Evolutionary conservation across 2,797 vertebrate genomes (phyloP).

Genomic region (Limnodromus scolopaceus): DNA sequence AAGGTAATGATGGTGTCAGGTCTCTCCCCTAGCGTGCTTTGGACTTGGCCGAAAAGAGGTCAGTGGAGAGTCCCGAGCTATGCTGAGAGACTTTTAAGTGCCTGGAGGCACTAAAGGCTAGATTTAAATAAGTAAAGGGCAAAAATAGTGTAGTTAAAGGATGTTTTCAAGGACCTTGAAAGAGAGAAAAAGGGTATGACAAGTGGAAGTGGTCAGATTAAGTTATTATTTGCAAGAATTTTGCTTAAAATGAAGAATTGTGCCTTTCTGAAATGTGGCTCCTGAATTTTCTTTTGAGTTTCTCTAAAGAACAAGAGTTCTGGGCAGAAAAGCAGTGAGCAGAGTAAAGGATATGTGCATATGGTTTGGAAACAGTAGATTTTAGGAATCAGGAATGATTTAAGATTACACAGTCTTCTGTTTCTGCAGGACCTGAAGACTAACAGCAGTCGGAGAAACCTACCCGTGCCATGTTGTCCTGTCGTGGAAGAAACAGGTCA

Average conservation of each 20-base stretch:
- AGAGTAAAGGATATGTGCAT: neutral
- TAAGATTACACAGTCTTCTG: neutral
- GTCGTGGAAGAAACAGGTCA: neutral
- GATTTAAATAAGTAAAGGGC: neutral
- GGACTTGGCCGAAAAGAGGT: neutral
- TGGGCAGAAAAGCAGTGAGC: neutral
- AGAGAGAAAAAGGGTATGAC: neutral
- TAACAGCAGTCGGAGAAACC: neutral
- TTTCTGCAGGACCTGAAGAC: neutral
- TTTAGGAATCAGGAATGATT: neutral
- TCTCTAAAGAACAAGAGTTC: neutral
- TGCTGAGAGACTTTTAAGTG: neutral
- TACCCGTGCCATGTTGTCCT: neutral
- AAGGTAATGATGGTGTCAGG: accelerated
- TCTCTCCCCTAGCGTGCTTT: neutral
- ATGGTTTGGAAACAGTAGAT: neutral
- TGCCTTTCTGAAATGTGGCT: neutral
- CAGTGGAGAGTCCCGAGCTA: neutral
- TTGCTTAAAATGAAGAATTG: neutral
- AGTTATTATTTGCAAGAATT: neutral
- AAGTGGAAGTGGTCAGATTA: neutral
- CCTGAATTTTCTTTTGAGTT: neutral
- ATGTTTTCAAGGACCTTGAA: neutral
- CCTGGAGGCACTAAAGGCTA: neutral
- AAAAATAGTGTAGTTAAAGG: neutral